phyloP scores from a whole-genome alignment of 2,113 vertebrate genomes.

The Crocuta crocuta region DNA sequence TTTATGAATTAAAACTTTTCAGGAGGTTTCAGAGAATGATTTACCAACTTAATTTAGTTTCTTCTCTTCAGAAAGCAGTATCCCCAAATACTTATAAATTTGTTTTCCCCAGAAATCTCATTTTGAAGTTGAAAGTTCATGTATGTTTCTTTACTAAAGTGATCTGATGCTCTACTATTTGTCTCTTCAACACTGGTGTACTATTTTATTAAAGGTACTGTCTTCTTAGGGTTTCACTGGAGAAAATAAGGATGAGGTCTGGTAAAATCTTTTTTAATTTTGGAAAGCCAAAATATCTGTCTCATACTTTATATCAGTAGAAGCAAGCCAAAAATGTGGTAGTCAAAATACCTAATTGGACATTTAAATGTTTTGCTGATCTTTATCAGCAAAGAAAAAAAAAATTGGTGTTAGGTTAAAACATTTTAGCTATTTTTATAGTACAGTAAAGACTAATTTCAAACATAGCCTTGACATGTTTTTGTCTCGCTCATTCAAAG shows the following conservation, averaged over 20 bases:
- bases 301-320: neutral
- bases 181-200: slow-evolving; percentile 23
- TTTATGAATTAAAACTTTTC: slow-evolving; percentile 65
- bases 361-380: slow-evolving; percentile 54
- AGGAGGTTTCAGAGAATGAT: slow-evolving; percentile 52
- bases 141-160: neutral
- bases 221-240: slow-evolving; percentile 3
- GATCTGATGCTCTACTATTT: slow-evolving; percentile 43
- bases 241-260: neutral
- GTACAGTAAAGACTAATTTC: neutral
- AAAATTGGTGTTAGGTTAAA: neutral
- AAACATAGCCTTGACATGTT: slow-evolving; percentile 35
- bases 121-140: neutral
- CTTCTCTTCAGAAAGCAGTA: neutral
- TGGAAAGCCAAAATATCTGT: neutral
- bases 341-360: slow-evolving; percentile 36
- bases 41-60: slow-evolving; percentile 45
- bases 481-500: slow-evolving; percentile 27
- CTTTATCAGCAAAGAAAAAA: neutral
- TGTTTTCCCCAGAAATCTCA: neutral
- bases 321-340: slow-evolving; percentile 65
- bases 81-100: neutral
- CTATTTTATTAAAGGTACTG: fast-evolving
- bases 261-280: slow-evolving; percentile 5
- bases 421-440: slow-evolving; percentile 61